Base-by-base conservation (phyloP, 2,888 invertebrate species). In the Fissipunctia ypsillon region DNA sequence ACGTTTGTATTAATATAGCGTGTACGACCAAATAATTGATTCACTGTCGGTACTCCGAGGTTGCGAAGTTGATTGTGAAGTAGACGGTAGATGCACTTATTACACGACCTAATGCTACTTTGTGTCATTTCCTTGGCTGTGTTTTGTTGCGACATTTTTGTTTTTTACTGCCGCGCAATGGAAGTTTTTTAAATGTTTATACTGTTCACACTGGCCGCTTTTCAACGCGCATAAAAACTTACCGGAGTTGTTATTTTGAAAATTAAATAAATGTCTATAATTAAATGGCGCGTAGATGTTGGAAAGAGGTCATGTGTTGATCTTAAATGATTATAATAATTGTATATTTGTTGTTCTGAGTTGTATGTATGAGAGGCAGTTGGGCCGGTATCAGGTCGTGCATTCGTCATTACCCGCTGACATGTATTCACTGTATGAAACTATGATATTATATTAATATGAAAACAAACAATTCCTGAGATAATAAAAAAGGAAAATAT, bases 391-490 rank as follows among this genome's bases (percentile, higher is more conserved):
- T 89, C 91, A 89, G 91, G 90, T 90, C 92, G 93, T 91, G 93
- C 92, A 92, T 90, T 89, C 93, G 93, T 94, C 94, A 93, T 93
- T 93, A 93, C 93, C 95, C 90, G 94, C 94, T 94, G 93, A 92
- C 91, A 91, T 93, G 92, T 94, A 94, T 91, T 91, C 94, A 93
- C 92, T 95, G 94, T 94, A 94, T 93, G 90, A 93, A 92, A 94
- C 93, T 94, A 95, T 94, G 92, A 94, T 94, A 94, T 93, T 94
- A 94, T 94, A 93, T 94, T 94, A 93, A 91, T 94, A 94, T 93
- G 93, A 94, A 94, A 94, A 95, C 91, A 93, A 93, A 93, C 93
- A 93, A 94, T 95, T 95, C 95, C 95, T 95, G 94, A 94, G 91
- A 95, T 93, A 95, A 95, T 94, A 94, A 95, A 95, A 80, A 93